phyloP scores from a whole-genome alignment of 2,797 vertebrate species.

The Lepus townsendii region DNA sequence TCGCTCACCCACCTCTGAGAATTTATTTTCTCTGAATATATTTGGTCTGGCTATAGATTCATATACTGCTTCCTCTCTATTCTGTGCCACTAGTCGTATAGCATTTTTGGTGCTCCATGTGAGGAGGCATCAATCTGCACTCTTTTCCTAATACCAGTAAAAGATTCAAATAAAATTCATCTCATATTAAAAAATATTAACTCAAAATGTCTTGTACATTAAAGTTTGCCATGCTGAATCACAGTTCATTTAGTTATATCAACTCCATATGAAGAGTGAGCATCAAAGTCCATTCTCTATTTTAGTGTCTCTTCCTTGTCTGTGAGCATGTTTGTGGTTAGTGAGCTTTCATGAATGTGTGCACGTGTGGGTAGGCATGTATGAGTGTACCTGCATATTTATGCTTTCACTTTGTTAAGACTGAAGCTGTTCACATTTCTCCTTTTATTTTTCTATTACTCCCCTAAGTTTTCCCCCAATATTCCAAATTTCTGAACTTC shows the following conservation, averaged over 20 bases:
- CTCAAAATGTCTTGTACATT: neutral
- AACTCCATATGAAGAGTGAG: neutral
- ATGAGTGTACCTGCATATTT: neutral
- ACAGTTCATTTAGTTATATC: neutral
- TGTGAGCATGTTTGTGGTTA: neutral
- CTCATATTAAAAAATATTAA: neutral
- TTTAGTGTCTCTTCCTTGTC: no score
- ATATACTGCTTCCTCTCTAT: no score
- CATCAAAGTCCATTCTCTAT: neutral
- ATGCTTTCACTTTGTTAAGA: neutral
- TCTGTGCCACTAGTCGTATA: no score
- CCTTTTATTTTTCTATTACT: neutral
- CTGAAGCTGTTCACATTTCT: neutral
- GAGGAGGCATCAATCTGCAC: no score
- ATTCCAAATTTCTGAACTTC: neutral
- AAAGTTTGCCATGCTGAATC: neutral
- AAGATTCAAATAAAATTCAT: neutral
- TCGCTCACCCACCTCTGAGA: no score
- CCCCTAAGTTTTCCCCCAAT: neutral
- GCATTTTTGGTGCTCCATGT: no score
- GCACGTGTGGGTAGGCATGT: fast-evolving
- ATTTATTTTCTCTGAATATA: no score
- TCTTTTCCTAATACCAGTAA: no score
- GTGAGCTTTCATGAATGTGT: fast-evolving
- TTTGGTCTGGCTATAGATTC: no score